phyloP scores from a whole-genome alignment of 2,888 invertebrate genomes.

The Poecilus cupreus region DNA sequence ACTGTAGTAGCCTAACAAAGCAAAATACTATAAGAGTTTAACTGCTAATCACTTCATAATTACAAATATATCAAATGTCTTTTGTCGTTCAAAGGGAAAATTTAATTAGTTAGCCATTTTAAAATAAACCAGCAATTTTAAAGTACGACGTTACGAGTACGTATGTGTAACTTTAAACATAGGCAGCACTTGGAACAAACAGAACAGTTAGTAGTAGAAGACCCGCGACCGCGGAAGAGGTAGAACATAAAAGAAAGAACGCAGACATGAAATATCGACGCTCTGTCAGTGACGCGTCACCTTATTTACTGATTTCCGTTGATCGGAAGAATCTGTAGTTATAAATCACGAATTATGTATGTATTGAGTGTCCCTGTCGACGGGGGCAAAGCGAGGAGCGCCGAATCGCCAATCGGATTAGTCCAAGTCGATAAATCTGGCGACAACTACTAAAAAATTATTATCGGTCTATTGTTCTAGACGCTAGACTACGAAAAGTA shows the following conservation, averaged over 20 bases:
- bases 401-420: slow-evolving; percentile 22
- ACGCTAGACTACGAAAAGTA: neutral
- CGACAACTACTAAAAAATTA: slow-evolving; percentile 47
- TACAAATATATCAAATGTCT: too few relatives aligned
- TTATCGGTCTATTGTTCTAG: slow-evolving; percentile 50
- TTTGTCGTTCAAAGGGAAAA: too few relatives aligned
- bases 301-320: slow-evolving; percentile 49
- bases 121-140: too few relatives aligned
- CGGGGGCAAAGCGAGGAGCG: neutral
- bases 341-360: slow-evolving; percentile 58
- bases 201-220: neutral
- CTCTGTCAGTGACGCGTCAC: slow-evolving; percentile 45
- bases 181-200: neutral
- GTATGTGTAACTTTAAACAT: too few relatives aligned
- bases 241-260: slow-evolving; percentile 26
- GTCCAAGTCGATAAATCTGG: slow-evolving; percentile 49
- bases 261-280: slow-evolving; percentile 38
- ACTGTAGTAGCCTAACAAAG: too few relatives aligned
- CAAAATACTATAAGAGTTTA: too few relatives aligned
- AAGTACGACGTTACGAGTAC: too few relatives aligned
- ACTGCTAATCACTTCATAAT: too few relatives aligned
- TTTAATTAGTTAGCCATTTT: too few relatives aligned
- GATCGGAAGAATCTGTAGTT: slow-evolving; percentile 46
- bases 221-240: neutral
- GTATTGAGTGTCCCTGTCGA: slow-evolving; percentile 46